These are phyloP conservation scores for Spisula solida DNA, from an alignment of 2,888 invertebrate genomes.

Conservation along the genomic window DNA sequence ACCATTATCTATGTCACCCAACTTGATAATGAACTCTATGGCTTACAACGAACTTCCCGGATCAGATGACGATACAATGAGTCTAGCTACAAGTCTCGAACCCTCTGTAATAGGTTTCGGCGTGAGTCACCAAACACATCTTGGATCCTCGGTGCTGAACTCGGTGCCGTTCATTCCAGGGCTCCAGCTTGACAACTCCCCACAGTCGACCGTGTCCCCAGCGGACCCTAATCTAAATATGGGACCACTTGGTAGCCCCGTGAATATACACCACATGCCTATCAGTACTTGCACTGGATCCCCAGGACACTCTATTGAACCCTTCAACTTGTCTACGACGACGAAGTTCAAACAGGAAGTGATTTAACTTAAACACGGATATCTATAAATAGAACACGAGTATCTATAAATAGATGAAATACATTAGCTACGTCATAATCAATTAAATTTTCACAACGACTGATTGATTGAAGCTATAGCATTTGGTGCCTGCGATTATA, in stretches of 20 bases:
- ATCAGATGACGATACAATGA: constrained; percentile 57
- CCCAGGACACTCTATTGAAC: constrained; percentile 47
- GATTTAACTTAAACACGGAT: constrained; percentile 39
- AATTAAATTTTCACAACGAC: no score
- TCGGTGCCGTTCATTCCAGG: constrained; percentile 61
- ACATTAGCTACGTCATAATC: background rate
- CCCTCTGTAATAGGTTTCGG: constrained; percentile 44
- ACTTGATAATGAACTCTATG: constrained; percentile 66
- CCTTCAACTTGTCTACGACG: constrained; percentile 67
- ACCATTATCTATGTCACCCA: constrained; percentile 62
- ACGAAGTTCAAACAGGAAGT: constrained; percentile 75
- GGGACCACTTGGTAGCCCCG: constrained; percentile 60
- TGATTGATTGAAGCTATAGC: no score
- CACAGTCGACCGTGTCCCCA: constrained; percentile 71
- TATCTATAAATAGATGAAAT: background rate
- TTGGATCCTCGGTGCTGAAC: constrained; percentile 40
- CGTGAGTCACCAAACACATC: background rate
- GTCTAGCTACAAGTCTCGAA: constrained; percentile 44
- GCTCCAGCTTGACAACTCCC: constrained; percentile 68
- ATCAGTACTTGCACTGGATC: constrained; percentile 13
- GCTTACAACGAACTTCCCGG: constrained; percentile 60
- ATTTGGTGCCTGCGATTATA: no score
- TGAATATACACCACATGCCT: constrained; percentile 24
- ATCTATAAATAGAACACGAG: no score
- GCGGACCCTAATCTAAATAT: constrained; percentile 71